These are phyloP conservation scores for Limnephilus rhombicus DNA, from an alignment of 2,888 invertebrate genomes.

Conservation along the genomic window DNA sequence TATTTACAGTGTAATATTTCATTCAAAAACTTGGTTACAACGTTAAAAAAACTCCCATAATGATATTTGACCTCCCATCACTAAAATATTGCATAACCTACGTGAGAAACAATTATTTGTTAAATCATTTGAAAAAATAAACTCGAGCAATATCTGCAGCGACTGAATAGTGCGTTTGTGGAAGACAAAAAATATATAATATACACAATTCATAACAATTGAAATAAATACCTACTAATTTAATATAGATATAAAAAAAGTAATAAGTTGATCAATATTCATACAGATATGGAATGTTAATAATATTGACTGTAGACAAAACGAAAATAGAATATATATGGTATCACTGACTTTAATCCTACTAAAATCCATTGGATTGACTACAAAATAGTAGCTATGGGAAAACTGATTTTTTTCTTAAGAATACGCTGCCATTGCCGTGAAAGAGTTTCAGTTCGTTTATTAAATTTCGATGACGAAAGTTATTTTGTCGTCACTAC, in stretches of 20 bases:
- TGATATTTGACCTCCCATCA: constrained; percentile 28
- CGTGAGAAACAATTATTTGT: neutral
- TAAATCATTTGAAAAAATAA: neutral
- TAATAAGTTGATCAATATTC: neutral
- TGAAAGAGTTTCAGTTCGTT: neutral
- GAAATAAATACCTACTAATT: neutral
- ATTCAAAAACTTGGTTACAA: constrained; percentile 36
- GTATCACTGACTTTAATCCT: neutral
- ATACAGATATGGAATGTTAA: neutral
- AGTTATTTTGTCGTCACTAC: neutral
- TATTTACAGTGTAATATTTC: constrained; percentile 44
- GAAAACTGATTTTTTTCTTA: neutral
- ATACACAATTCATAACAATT: neutral
- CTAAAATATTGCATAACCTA: constrained; percentile 24
- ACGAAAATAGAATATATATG: neutral
- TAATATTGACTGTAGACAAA: neutral
- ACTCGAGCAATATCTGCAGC: neutral
- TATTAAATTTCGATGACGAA: constrained; percentile 1
- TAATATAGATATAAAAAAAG: neutral
- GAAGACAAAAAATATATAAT: neutral
- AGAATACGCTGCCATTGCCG: neutral
- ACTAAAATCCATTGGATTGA: constrained; percentile 1
- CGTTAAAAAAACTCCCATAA: constrained; percentile 33
- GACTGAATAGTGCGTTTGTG: neutral
- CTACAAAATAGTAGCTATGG: neutral